Percentiles rank a stretch among this genome's conserved stretches.
Evolutionary conservation across 1,140 invertebrate genomes (phyloP).

Genomic region (Drosophila teissieri): DNA sequence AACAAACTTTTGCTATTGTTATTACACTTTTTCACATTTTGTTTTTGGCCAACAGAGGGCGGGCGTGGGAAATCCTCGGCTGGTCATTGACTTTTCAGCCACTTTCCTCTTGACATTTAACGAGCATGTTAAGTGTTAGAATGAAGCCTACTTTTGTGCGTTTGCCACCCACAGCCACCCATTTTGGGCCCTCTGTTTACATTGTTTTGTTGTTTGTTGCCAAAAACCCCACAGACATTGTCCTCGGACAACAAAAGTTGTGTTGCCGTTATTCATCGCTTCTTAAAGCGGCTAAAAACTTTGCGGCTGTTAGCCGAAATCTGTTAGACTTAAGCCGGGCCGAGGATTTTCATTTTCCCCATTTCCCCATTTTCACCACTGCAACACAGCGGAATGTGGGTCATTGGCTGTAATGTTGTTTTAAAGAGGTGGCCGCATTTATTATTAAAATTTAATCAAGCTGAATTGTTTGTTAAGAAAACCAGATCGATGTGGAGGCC

Average conservation of each 20-base stretch:
- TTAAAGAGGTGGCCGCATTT: slow-evolving; percentile 42
- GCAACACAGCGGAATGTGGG: slow-evolving; percentile 36
- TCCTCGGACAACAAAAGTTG: slow-evolving; percentile 68
- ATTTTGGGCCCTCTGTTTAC: slow-evolving; percentile 20
- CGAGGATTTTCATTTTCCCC: background rate
- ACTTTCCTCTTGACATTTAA: slow-evolving; percentile 78
- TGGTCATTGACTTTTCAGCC: slow-evolving; percentile 76
- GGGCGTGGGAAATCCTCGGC: slow-evolving; percentile 34
- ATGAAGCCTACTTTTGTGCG: slow-evolving; percentile 75
- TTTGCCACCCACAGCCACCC: slow-evolving; percentile 4
- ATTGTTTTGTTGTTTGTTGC: slow-evolving; percentile 36
- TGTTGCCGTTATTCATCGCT: slow-evolving; percentile 44
- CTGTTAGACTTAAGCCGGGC: slow-evolving; percentile 28
- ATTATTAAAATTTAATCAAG: slow-evolving; percentile 52
- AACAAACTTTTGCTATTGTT: slow-evolving; percentile 81
- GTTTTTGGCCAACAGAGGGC: slow-evolving; percentile 1
- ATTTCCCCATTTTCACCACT: background rate
- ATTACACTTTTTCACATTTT: slow-evolving; percentile 59
- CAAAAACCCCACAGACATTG: slow-evolving; percentile 56
- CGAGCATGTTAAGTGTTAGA: slow-evolving; percentile 81
- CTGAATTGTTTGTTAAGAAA: slow-evolving; percentile 33
- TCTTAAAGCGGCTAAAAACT: slow-evolving; percentile 34
- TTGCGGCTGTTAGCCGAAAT: slow-evolving; percentile 5
- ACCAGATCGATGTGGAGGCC: slow-evolving; percentile 9
- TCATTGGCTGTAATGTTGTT: slow-evolving; percentile 49